Evolutionary conservation across 2,888 invertebrate species (phyloP).

Genomic region (Fragum fragum): DNA sequence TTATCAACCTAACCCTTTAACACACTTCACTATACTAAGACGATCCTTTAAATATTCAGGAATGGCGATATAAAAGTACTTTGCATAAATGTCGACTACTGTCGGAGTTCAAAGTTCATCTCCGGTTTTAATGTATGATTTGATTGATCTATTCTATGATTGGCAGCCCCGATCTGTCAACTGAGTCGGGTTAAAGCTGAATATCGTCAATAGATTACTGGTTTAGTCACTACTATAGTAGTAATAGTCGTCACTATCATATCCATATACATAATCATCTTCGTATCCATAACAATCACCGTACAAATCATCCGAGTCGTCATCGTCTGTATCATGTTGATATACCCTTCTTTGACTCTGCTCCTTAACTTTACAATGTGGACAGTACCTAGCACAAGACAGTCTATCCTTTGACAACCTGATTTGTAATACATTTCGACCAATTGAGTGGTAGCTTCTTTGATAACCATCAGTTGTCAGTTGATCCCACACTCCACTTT

Average conservation of each 20-base stretch:
- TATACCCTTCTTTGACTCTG: background rate
- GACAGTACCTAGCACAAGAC: conserved; percentile 39
- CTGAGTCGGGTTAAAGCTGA: background rate
- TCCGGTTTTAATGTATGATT: no score
- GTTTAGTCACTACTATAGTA: conserved; percentile 5
- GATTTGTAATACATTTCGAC: conserved; percentile 5
- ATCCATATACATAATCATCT: background rate
- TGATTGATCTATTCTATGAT: no score
- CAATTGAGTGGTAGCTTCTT: background rate
- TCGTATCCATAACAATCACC: background rate
- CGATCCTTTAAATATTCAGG: no score
- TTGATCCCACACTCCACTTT: background rate
- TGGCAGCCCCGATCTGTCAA: no score
- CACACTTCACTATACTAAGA: no score
- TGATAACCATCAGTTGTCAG: background rate
- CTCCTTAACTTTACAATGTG: conserved; percentile 41
- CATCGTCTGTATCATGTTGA: background rate
- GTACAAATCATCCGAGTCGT: background rate
- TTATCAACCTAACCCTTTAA: no score
- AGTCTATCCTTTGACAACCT: conserved; percentile 24
- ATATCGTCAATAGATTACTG: background rate
- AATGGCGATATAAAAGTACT: no score
- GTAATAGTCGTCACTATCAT: conserved; percentile 1
- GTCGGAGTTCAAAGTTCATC: no score
- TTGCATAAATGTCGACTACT: no score